These are phyloP conservation scores for Falco biarmicus DNA, from an alignment of 2,797 vertebrate species.

Conservation along the genomic window DNA sequence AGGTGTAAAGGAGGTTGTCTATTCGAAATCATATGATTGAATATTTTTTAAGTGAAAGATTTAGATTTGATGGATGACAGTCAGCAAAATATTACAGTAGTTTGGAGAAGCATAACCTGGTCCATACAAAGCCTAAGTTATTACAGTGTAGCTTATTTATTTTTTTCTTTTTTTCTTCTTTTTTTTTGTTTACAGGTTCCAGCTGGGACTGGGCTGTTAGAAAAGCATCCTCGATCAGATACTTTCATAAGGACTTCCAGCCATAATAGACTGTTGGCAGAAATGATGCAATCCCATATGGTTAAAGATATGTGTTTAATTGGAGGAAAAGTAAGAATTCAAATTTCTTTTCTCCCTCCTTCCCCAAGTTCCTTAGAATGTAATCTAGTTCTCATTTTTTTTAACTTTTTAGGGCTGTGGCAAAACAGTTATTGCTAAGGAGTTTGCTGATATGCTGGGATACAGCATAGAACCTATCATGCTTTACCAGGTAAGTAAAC, in stretches of 20 bases:
- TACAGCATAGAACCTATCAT: constrained; percentile 92
- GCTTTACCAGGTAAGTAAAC: constrained; percentile 91
- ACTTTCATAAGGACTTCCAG: constrained; percentile 87
- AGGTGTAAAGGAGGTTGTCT: neutral
- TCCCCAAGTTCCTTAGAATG: neutral
- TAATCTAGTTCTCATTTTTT: neutral
- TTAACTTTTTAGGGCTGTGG: constrained; percentile 88
- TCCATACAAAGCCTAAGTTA: neutral
- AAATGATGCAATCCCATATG: constrained; percentile 97
- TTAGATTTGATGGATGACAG: neutral
- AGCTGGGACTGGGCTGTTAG: constrained; percentile 79
- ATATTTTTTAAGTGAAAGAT: neutral
- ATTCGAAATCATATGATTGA: neutral
- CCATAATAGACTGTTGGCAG: constrained; percentile 89
- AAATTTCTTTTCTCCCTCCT: neutral
- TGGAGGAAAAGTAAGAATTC: constrained; percentile 89
- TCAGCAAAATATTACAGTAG: neutral
- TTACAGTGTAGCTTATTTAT: neutral
- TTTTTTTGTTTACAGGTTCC: constrained; percentile 81
- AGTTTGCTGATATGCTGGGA: constrained; percentile 91
- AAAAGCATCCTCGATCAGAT: constrained; percentile 70
- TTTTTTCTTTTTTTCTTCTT: neutral
- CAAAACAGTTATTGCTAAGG: constrained; percentile 91
- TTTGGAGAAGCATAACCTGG: neutral
- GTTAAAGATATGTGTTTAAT: constrained; percentile 96